Evolutionary conservation across 2,888 invertebrate species (phyloP).

Genomic region (Baccha elongata): DNA sequence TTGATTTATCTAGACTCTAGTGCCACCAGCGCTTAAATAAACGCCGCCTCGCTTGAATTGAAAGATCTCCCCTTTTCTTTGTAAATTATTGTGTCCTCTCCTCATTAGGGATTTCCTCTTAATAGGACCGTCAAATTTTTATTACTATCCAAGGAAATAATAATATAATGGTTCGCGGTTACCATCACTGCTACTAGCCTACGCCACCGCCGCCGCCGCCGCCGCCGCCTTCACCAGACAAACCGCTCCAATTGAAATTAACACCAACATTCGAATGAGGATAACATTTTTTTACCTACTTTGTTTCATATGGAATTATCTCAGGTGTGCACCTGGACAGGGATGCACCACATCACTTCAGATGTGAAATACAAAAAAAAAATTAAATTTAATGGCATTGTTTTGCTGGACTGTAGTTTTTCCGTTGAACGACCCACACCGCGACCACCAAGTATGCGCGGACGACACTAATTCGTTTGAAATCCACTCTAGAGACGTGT

Average conservation of each 20-base stretch:
- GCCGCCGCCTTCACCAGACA: not conserved
- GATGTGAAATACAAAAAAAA: constrained; percentile 11
- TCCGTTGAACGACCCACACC: constrained; percentile 46
- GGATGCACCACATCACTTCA: constrained; percentile 12
- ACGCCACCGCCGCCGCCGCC: constrained; percentile 12
- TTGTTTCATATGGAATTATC: constrained; percentile 35
- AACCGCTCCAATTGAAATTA: constrained; percentile 69
- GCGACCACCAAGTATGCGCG: constrained; percentile 67
- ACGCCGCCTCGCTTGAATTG: not conserved
- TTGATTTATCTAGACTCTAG: constrained; percentile 43
- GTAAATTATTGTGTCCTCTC: constrained; percentile 59
- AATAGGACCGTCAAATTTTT: constrained; percentile 70
- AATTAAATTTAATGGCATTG: constrained; percentile 67
- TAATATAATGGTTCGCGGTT: constrained; percentile 61
- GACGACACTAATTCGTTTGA: constrained; percentile 72
- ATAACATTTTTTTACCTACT: constrained; percentile 25
- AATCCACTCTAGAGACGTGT: constrained; percentile 72
- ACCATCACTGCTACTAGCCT: constrained; percentile 51
- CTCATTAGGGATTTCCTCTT: constrained; percentile 71
- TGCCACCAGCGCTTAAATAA: constrained; percentile 32
- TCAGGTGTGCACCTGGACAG: constrained; percentile 33
- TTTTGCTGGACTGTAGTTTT: constrained; percentile 49
- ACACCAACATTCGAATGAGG: constrained; percentile 67
- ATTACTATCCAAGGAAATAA: constrained; percentile 50
- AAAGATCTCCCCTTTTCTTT: not conserved